Percentiles rank a stretch among this genome's conserved stretches.
These are phyloP conservation scores for Nephila pilipes DNA, from an alignment of 1,140 invertebrate species.

Conservation along the genomic window DNA sequence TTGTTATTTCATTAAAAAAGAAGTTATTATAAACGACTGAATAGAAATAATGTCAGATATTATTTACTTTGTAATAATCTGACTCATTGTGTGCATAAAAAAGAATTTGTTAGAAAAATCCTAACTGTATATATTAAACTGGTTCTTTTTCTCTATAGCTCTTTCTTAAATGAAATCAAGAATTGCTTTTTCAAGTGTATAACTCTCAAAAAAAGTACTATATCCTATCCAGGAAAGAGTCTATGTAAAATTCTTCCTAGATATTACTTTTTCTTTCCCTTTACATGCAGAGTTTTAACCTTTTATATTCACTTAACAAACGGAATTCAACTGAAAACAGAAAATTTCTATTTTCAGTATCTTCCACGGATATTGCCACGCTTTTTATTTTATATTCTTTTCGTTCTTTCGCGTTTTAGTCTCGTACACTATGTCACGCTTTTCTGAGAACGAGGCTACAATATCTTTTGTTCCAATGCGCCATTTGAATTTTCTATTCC, in stretches of 20 bases:
- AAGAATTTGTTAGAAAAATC: no score
- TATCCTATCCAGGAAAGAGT: not conserved
- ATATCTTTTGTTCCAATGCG: no score
- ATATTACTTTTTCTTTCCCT: not conserved
- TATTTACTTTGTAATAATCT: no score
- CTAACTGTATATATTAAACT: no score
- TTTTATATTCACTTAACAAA: slow-evolving; percentile 1
- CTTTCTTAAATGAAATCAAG: not conserved
- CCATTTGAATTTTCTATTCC: no score
- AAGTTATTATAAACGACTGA: no score
- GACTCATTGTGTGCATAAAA: no score
- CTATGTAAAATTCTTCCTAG: not conserved
- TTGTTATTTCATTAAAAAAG: no score
- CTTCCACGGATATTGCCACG: not conserved
- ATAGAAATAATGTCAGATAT: no score
- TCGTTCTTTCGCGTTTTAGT: not conserved
- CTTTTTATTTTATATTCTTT: not conserved
- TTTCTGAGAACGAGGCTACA: slow-evolving; percentile 12
- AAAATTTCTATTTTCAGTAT: slow-evolving; percentile 29
- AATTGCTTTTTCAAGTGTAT: not conserved
- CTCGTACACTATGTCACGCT: not conserved
- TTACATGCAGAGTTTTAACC: not conserved
- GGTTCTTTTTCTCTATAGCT: no score
- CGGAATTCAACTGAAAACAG: not conserved
- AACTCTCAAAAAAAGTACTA: not conserved